These are phyloP conservation scores for Ciconia boyciana DNA, from an alignment of 2,113 vertebrate species.

Conservation along the genomic window DNA sequence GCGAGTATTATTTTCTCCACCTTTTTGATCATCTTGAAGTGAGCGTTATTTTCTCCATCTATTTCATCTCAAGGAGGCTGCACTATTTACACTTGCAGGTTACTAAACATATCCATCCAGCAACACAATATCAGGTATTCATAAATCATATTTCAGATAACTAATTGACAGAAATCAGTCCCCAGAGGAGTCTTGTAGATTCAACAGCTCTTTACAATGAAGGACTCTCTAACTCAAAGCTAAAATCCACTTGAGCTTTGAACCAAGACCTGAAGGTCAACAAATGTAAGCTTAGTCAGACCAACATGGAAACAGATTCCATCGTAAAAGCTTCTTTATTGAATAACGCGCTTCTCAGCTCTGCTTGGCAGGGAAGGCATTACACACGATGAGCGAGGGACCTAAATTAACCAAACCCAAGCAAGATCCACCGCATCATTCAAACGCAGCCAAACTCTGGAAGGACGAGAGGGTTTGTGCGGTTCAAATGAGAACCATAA, in stretches of 20 bases:
- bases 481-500: not conserved
- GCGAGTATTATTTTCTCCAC: not conserved
- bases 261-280: conserved; percentile 8
- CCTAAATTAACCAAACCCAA: not conserved
- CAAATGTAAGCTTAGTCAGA: not conserved
- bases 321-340: not conserved
- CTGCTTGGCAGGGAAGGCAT: not conserved
- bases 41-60: not conserved
- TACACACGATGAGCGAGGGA: fast-evolving
- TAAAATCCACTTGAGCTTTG: conserved; percentile 13
- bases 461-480: not conserved
- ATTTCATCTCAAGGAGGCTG: not conserved
- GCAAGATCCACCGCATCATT: not conserved
- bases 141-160: conserved; percentile 40
- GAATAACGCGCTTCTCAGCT: not conserved
- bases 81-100: not conserved
- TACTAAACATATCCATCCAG: not conserved
- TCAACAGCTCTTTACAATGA: conserved; percentile 43
- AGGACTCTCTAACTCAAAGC: not conserved
- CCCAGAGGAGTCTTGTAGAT: not conserved
- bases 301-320: not conserved
- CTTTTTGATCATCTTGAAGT: not conserved
- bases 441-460: not conserved
- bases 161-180: conserved; percentile 37
- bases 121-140: not conserved